phyloP scores from a whole-genome alignment of 2,888 invertebrate species.

The Alloscopus bannaensis region DNA sequence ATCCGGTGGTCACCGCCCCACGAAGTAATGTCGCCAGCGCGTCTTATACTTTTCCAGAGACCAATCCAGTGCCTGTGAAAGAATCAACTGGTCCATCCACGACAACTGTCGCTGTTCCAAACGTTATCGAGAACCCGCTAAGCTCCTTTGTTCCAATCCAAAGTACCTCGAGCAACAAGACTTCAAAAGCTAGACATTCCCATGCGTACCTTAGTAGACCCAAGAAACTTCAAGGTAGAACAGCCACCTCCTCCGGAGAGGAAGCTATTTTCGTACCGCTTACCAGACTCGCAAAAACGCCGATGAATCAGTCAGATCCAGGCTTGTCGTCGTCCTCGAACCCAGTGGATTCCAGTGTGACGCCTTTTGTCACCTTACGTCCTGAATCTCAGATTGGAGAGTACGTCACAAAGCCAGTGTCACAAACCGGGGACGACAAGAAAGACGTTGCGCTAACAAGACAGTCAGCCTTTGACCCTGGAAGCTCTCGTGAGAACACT shows the following conservation, averaged over 20 bases:
- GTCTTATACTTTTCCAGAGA: slow-evolving; percentile 32
- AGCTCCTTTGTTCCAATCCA: slow-evolving; percentile 60
- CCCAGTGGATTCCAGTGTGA: slow-evolving; percentile 24
- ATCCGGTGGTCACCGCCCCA: slow-evolving; percentile 20
- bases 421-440: slow-evolving; percentile 14
- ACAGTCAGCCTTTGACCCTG: slow-evolving; percentile 63
- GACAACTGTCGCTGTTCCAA: slow-evolving; percentile 25
- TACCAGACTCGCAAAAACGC: slow-evolving; percentile 52
- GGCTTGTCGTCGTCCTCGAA: slow-evolving; percentile 64
- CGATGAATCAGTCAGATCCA: slow-evolving; percentile 69
- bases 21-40: slow-evolving; percentile 10
- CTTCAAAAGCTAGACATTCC: slow-evolving; percentile 51
- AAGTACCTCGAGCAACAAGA: slow-evolving; percentile 26
- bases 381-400: slow-evolving; percentile 50
- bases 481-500: slow-evolving; percentile 67
- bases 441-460: slow-evolving; percentile 52
- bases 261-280: slow-evolving; percentile 64
- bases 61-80: slow-evolving; percentile 53
- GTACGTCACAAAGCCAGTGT: slow-evolving; percentile 32
- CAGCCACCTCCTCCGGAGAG: slow-evolving; percentile 69
- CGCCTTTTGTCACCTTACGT: slow-evolving; percentile 31
- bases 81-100: slow-evolving; percentile 50
- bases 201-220: slow-evolving; percentile 50
- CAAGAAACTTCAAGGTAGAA: slow-evolving; percentile 59
- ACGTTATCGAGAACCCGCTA: slow-evolving; percentile 49